Base-by-base conservation (phyloP, 2,888 invertebrate species). In the Busseola fusca region DNA sequence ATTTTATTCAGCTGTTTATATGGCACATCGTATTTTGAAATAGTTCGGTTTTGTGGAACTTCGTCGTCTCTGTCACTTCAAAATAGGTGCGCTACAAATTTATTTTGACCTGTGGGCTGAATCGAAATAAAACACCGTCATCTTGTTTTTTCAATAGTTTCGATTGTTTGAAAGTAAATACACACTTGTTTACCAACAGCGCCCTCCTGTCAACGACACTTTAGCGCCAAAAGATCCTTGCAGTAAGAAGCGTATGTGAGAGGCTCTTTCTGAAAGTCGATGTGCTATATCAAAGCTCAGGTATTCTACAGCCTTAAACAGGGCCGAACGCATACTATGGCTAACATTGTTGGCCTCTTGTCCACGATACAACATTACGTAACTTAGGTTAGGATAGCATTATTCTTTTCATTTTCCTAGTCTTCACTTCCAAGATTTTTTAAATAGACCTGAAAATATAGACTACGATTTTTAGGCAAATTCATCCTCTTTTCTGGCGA, bases 251-350 rank as follows among this genome's bases (percentile, higher is more conserved):
- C 37, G 2, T 64, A 27, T n/a, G 21, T 16, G 16, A n/a, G 48
- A 25, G 40, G 21, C 2, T 67, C 3, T 25, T 56, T 42, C 4
- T 42, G 3, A 12, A n/a, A 42, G 3, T 16, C 3, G 50, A 69
- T 25, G 52, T 30, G 30, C 14, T 12, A 34, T 34, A 45, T 30
- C n/a, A 34, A 42, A 1, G 10, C n/a, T 27, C 10, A 6, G n/a
- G n/a, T 72, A 9, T 52, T 72, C 3, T 34, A 34, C 34, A 27
- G n/a, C 62, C 16, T 27, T 30, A 69, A 16, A n/a, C 1, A 66
- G 34, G 40, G n/a, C 52, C 48, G 27, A 78, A 74, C 59, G 80
- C 75, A 75, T 69, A 80, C 80, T 67, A 60, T 30, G 3, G 16
- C 14, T 76, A 69, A 48, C n/a, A 27, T 30, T 58, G 5, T 56